phyloP scores from a whole-genome alignment of 2,888 invertebrate genomes.

The Drosophila mimetica region DNA sequence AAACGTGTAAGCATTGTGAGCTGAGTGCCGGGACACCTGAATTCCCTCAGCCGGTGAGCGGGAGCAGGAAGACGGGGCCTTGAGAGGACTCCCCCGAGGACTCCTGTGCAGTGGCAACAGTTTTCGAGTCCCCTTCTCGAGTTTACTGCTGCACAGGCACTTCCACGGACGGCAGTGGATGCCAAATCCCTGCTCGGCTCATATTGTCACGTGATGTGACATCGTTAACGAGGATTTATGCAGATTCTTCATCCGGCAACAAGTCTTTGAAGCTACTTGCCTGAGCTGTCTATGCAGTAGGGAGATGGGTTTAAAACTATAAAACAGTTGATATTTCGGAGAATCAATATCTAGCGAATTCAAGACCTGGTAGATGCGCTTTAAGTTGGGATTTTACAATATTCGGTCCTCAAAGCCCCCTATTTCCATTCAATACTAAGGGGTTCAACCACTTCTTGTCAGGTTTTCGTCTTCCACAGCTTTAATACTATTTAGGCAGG shows the following conservation, averaged over 20 bases:
- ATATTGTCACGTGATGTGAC: conserved; percentile 52
- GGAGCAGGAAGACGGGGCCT: not conserved
- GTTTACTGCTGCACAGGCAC: conserved; percentile 17
- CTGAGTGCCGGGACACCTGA: conserved; percentile 13
- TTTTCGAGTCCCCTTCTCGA: conserved; percentile 19
- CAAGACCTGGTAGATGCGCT: too few species aligned
- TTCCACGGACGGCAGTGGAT: conserved; percentile 1
- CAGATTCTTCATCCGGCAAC: conserved; percentile 53
- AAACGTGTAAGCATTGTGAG: conserved; percentile 28
- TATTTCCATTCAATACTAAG: too few species aligned
- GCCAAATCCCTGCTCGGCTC: conserved; percentile 16
- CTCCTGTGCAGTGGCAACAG: conserved; percentile 22
- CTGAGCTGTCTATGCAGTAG: not conserved
- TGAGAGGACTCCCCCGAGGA: conserved; percentile 1
- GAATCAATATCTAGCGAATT: too few species aligned
- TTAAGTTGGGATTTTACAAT: too few species aligned
- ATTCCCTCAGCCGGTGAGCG: conserved; percentile 2
- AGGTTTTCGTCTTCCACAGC: too few species aligned
- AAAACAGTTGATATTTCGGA: too few species aligned
- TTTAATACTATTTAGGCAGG: too few species aligned
- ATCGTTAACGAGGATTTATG: conserved; percentile 63
- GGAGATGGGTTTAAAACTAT: not conserved
- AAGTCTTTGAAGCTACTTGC: conserved; percentile 46
- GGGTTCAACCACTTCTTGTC: too few species aligned
- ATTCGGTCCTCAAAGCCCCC: too few species aligned